Evolutionary conservation across 1,140 invertebrate genomes (phyloP).

Genomic region (Steinernema khuongi): DNA sequence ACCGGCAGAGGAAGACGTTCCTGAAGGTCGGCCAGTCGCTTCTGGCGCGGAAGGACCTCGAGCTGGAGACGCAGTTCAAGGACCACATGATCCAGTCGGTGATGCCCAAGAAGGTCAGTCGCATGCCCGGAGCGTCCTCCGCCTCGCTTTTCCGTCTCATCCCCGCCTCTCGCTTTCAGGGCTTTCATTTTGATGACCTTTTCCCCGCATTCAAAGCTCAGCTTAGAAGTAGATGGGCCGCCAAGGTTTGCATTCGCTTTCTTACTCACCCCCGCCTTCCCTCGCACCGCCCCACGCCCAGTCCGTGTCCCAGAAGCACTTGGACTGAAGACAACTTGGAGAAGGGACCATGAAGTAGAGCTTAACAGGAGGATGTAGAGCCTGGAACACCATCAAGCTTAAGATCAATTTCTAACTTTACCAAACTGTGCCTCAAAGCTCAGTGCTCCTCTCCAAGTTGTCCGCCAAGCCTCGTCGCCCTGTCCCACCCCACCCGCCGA

Average conservation of each 20-base stretch:
- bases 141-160: not conserved
- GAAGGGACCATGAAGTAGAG: too few relatives aligned
- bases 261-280: slow-evolving; percentile 20
- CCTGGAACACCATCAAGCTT: too few relatives aligned
- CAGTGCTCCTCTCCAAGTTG: too few relatives aligned
- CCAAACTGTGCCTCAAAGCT: too few relatives aligned
- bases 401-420: too few relatives aligned
- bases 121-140: not conserved
- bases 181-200: slow-evolving; percentile 14
- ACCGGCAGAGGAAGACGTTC: slow-evolving; percentile 82
- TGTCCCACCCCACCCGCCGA: not conserved
- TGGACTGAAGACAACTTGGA: too few relatives aligned
- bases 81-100: slow-evolving; percentile 95
- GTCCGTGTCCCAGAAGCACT: too few relatives aligned
- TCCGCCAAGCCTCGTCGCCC: too few relatives aligned
- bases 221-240: slow-evolving; percentile 11
- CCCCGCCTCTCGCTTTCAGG: slow-evolving; percentile 9
- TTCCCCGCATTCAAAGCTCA: not conserved
- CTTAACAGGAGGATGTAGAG: too few relatives aligned
- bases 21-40: slow-evolving; percentile 91
- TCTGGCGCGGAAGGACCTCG: slow-evolving; percentile 76
- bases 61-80: slow-evolving; percentile 85
- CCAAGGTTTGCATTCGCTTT: slow-evolving; percentile 16
- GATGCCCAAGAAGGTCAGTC: slow-evolving; percentile 69
- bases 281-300: not conserved